Percentiles rank a stretch among this genome's conserved stretches.
These are phyloP conservation scores for Myotis yumanensis DNA, from an alignment of 2,113 vertebrate species.

Conservation along the genomic window DNA sequence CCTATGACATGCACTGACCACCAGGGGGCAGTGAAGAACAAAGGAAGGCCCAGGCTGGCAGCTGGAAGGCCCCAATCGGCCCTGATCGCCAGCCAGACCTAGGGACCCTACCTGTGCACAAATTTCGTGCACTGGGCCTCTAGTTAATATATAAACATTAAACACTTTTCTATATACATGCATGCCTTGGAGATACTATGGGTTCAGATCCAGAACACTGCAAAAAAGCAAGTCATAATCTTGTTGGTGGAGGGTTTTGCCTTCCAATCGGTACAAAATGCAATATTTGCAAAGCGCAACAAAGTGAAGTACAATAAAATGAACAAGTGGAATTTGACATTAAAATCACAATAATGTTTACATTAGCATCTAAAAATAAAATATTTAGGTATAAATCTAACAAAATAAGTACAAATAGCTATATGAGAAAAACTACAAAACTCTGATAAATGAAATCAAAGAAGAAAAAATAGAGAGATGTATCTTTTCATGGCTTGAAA, in stretches of 20 bases:
- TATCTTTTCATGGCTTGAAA: background rate
- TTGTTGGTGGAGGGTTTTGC: background rate
- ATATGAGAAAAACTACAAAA: background rate
- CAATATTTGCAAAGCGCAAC: background rate
- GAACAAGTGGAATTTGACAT: background rate
- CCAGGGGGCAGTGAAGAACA: too few relatives aligned
- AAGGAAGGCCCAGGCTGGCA: too few relatives aligned
- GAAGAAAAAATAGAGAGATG: background rate
- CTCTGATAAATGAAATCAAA: background rate
- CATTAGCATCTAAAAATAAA: background rate
- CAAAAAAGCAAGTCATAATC: background rate
- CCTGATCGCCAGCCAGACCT: too few relatives aligned
- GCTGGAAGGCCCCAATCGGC: too few relatives aligned
- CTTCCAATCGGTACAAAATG: background rate
- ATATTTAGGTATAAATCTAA: background rate
- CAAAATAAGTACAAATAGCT: background rate
- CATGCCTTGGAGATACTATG: background rate
- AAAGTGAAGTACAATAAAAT: background rate
- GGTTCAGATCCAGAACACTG: background rate
- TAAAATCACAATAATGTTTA: background rate
- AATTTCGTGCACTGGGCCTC: too few relatives aligned
- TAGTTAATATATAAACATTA: background rate
- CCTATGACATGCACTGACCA: too few relatives aligned
- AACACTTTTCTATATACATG: background rate
- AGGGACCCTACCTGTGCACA: too few relatives aligned